phyloP scores from a whole-genome alignment of 1,140 invertebrate species.

The Papilio glaucus region DNA sequence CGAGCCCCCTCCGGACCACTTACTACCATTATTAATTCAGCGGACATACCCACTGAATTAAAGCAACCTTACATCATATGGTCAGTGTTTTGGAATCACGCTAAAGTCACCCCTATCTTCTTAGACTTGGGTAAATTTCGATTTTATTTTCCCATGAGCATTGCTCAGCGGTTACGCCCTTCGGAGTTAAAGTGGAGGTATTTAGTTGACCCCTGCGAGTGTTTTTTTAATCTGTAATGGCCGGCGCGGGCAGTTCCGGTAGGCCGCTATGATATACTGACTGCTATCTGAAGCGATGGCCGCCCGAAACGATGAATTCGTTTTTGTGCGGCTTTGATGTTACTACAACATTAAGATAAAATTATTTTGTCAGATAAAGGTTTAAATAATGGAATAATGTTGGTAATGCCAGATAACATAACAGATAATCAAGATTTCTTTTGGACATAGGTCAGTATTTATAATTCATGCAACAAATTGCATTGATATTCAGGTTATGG shows the following conservation, averaged over 20 bases:
- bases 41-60: conserved; percentile 63
- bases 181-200: conserved; percentile 42
- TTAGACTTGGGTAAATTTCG: background rate
- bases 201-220: conserved; percentile 59
- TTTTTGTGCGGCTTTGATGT: background rate
- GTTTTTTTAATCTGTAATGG: conserved; percentile 70
- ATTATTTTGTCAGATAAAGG: background rate
- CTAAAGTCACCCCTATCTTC: conserved; percentile 34
- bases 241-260: conserved; percentile 52
- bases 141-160: conserved; percentile 33
- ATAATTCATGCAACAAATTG: too few species aligned
- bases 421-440: too few species aligned
- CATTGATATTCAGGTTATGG: too few species aligned
- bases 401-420: background rate
- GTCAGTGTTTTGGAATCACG: conserved; percentile 34
- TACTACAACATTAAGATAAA: conserved; percentile 3
- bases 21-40: conserved; percentile 70
- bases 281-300: background rate
- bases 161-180: conserved; percentile 29
- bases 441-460: too few species aligned
- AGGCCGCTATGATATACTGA: conserved; percentile 59
- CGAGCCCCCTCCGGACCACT: conserved; percentile 65
- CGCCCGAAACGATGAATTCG: background rate
- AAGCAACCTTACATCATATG: conserved; percentile 49
- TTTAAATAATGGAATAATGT: background rate